Evolutionary conservation across 2,888 invertebrate genomes (phyloP).

Genomic region (Metellina segmentata): DNA sequence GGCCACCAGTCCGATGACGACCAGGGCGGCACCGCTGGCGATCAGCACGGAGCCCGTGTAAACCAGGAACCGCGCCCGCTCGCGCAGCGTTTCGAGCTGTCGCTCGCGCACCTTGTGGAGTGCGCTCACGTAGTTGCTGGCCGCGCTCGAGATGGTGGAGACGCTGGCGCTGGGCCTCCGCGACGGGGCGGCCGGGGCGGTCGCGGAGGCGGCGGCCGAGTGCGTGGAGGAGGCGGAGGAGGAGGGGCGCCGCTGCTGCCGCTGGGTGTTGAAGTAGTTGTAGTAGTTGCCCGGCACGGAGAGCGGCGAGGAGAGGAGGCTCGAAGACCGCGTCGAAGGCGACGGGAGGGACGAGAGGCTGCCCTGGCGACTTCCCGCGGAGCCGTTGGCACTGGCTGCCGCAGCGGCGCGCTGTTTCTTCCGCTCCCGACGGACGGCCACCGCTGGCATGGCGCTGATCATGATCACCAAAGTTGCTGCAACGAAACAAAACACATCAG

Average conservation of each 20-base stretch:
- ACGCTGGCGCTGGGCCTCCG: constrained; percentile 65
- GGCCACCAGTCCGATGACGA: constrained; percentile 76
- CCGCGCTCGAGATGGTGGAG: constrained; percentile 74
- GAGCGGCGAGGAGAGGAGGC: constrained; percentile 67
- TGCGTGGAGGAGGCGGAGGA: constrained; percentile 33
- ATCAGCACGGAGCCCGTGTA: constrained; percentile 76
- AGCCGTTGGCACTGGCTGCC: constrained; percentile 26
- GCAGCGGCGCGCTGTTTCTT: constrained; percentile 84
- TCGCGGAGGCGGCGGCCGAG: not conserved
- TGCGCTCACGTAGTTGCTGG: constrained; percentile 74
- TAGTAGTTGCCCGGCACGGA: constrained; percentile 67
- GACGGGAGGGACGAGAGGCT: constrained; percentile 75
- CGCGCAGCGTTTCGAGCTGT: constrained; percentile 67
- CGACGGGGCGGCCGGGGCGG: constrained; percentile 29
- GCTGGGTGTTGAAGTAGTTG: constrained; percentile 46
- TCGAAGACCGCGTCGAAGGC: constrained; percentile 69
- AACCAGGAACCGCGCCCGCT: constrained; percentile 74
- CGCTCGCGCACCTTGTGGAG: constrained; percentile 72
- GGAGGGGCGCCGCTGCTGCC: constrained; percentile 48
- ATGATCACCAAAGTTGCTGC: constrained; percentile 82
- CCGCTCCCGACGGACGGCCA: constrained; percentile 91
- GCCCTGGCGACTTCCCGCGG: constrained; percentile 57
- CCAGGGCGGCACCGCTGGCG: constrained; percentile 76
- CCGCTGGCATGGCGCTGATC: constrained; percentile 93
- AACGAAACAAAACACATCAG: constrained; percentile 14